phyloP scores from a whole-genome alignment of 2,797 vertebrate genomes.

The Poecilia velifera region DNA sequence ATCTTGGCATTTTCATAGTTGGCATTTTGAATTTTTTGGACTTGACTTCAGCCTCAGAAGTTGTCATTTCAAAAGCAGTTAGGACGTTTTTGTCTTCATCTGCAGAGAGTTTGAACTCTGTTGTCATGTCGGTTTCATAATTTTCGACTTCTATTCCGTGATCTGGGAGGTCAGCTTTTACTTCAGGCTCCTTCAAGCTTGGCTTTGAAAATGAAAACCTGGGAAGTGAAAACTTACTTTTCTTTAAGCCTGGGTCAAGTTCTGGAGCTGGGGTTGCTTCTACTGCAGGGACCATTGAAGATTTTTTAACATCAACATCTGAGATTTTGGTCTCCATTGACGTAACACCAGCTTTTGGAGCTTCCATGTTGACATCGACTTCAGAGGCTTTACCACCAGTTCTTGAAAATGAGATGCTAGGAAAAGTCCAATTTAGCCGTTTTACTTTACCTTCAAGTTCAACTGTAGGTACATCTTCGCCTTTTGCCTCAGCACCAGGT shows the following conservation, averaged over 20 bases:
- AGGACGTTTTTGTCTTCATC: conserved; percentile 27
- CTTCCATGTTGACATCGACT: conserved; percentile 37
- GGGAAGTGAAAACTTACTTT: conserved; percentile 51
- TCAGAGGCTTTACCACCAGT: conserved; percentile 22
- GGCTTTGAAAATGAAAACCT: conserved; percentile 71
- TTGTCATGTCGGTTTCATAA: conserved; percentile 30
- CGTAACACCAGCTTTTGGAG: conserved; percentile 40
- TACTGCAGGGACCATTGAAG: conserved; percentile 5
- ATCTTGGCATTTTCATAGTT: conserved; percentile 57
- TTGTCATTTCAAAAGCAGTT: conserved; percentile 19
- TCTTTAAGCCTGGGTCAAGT: conserved; percentile 53
- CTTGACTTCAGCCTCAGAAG: conserved; percentile 29
- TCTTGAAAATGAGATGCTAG: conserved; percentile 14
- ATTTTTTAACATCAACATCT: conserved; percentile 28
- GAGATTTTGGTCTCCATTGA: conserved; percentile 39
- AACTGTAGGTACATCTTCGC: conserved; percentile 24
- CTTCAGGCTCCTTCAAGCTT: conserved; percentile 42
- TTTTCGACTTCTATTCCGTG: conserved; percentile 31
- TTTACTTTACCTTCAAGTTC: conserved; percentile 38
- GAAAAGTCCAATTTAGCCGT: conserved; percentile 51
- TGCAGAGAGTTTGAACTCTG: conserved; percentile 35
- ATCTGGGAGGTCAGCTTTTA: conserved; percentile 33
- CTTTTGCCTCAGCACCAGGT: conserved; percentile 19
- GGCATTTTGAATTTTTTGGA: conserved; percentile 62
- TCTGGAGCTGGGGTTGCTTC: conserved; percentile 36